Percentiles rank a stretch among this genome's conserved stretches.
Evolutionary conservation across 2,113 vertebrate species (phyloP).

Genomic region (Callocephalon fimbriatum): DNA sequence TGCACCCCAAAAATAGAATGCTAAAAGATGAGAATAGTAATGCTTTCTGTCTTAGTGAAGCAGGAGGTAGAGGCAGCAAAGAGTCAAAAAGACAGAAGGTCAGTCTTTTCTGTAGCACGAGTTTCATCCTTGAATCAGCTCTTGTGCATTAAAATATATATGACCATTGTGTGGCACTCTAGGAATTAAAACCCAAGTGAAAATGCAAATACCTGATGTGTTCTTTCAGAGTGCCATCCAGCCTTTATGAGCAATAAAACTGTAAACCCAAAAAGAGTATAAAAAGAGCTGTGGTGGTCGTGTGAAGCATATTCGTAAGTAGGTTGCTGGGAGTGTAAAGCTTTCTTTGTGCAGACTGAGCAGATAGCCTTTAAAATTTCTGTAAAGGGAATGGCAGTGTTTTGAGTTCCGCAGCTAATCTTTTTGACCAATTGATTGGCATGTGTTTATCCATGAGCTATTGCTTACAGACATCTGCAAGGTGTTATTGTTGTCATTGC

Average conservation of each 20-base stretch:
- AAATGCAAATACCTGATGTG: neutral
- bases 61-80: neutral
- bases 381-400: neutral
- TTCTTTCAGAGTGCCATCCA: neutral
- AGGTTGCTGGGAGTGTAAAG: neutral
- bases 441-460: neutral
- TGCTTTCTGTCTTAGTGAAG: neutral
- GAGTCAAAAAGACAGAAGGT: neutral
- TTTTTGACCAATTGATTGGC: neutral
- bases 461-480: neutral
- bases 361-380: neutral
- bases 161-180: neutral
- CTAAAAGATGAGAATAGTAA: neutral
- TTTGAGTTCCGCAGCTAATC: neutral
- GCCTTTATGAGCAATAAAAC: neutral
- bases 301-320: neutral
- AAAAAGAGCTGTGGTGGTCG: neutral
- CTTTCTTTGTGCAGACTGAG: neutral
- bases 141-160: neutral
- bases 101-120: neutral
- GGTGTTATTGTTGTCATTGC: neutral
- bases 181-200: neutral
- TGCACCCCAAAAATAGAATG: neutral
- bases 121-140: neutral
- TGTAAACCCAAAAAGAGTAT: neutral